These are phyloP conservation scores for Dinoponera quadriceps DNA, from an alignment of 1,140 invertebrate genomes.

Conservation along the genomic window DNA sequence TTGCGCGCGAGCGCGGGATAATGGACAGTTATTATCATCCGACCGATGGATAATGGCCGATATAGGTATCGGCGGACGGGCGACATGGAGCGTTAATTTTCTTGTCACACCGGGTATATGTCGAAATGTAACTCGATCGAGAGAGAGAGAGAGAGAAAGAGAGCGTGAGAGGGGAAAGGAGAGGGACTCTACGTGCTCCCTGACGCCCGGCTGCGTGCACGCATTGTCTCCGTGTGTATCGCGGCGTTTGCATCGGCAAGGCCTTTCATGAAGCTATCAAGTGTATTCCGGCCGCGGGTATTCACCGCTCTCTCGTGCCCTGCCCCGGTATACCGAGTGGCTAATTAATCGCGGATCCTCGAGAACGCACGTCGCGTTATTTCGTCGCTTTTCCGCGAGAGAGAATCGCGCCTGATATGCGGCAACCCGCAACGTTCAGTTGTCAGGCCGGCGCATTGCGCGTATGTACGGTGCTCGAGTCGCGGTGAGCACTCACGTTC, in stretches of 20 bases:
- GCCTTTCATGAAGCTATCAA: slow-evolving; percentile 44
- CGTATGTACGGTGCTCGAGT: too few relatives aligned
- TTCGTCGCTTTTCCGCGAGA: neutral
- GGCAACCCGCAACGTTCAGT: too few relatives aligned
- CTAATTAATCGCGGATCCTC: slow-evolving; percentile 34
- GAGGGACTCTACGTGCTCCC: slow-evolving; percentile 13
- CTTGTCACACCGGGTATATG: slow-evolving; percentile 19
- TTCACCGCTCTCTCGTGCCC: slow-evolving; percentile 8
- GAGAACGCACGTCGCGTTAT: neutral
- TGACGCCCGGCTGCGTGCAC: slow-evolving; percentile 8
- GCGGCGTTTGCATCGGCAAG: slow-evolving; percentile 33
- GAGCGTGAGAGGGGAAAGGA: neutral
- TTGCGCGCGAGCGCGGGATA: slow-evolving; percentile 2
- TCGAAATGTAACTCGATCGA: slow-evolving; percentile 18
- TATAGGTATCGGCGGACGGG: slow-evolving; percentile 34
- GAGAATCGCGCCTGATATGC: too few relatives aligned
- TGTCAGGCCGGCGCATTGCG: too few relatives aligned
- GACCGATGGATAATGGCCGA: slow-evolving; percentile 37
- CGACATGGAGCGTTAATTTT: slow-evolving; percentile 38
- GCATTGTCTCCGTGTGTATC: slow-evolving; percentile 54
- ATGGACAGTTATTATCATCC: slow-evolving; percentile 55
- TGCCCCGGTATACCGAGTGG: slow-evolving; percentile 9
- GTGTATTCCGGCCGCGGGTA: neutral
- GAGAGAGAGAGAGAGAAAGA: neutral
- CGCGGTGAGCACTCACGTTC: too few relatives aligned